phyloP scores from a whole-genome alignment of 2,113 vertebrate genomes.

The Proteles cristata region DNA sequence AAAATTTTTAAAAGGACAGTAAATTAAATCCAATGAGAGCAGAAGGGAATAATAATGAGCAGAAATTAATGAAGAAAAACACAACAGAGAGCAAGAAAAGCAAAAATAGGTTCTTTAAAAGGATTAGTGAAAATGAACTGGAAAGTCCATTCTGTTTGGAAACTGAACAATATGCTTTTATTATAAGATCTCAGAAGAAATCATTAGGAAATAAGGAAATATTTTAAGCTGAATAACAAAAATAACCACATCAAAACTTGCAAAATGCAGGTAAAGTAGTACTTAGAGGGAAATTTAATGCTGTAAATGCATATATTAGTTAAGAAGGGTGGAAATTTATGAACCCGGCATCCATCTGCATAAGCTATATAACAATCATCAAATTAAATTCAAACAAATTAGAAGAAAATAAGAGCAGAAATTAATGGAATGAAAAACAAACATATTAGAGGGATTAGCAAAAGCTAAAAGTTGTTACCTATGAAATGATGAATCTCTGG shows the following conservation, averaged over 20 bases:
- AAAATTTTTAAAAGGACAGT: neutral
- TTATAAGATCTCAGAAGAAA: conserved; percentile 22
- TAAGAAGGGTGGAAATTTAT: conserved; percentile 23
- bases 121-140: neutral
- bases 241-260: conserved; percentile 8
- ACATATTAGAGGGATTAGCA: conserved; percentile 27
- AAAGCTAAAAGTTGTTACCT: conserved; percentile 29
- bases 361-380: conserved; percentile 11
- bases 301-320: neutral
- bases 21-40: neutral
- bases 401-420: conserved; percentile 19
- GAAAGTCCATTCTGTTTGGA: neutral
- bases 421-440: conserved; percentile 51
- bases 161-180: neutral
- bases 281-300: conserved; percentile 20
- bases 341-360: neutral
- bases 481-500: conserved; percentile 5
- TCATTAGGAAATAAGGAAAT: conserved; percentile 32
- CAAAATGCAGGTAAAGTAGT: neutral
- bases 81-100: neutral
- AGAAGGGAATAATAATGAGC: conserved; percentile 19
- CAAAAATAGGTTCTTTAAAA: neutral
- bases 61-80: conserved; percentile 34
- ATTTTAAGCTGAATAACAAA: neutral
- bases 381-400: conserved; percentile 55